These are phyloP conservation scores for Lagodon rhomboides DNA, from an alignment of 2,797 vertebrate species.

Conservation along the genomic window DNA sequence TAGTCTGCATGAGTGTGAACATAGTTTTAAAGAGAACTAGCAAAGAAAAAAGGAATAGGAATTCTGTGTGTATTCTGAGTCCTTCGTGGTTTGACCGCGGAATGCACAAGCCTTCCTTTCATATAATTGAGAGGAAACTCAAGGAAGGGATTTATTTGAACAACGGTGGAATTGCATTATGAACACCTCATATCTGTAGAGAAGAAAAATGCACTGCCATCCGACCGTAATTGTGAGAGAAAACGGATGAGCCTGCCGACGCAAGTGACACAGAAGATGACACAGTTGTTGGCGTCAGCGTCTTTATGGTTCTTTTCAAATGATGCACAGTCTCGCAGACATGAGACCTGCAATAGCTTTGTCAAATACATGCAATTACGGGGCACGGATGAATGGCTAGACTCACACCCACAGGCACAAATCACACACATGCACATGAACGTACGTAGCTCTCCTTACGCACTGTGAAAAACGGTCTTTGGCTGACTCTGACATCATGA, in stretches of 20 bases:
- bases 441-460: slow-evolving; percentile 13
- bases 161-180: not conserved
- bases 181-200: slow-evolving; percentile 7
- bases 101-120: slow-evolving; percentile 5
- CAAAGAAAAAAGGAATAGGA: not conserved
- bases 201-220: slow-evolving; percentile 9
- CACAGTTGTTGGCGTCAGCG: slow-evolving; percentile 9
- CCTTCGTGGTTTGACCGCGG: not conserved
- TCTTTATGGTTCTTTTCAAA: slow-evolving; percentile 44
- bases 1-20: not conserved
- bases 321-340: slow-evolving; percentile 32
- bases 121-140: slow-evolving; percentile 5
- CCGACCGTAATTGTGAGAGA: not conserved
- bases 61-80: not conserved
- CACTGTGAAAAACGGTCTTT: slow-evolving; percentile 39
- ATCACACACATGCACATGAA: slow-evolving; percentile 13
- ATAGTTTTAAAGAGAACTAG: not conserved
- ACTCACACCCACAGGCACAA: not conserved
- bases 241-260: slow-evolving; percentile 14
- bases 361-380: slow-evolving; percentile 51
- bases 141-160: slow-evolving; percentile 6
- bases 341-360: slow-evolving; percentile 43
- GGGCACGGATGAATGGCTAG: slow-evolving; percentile 28
- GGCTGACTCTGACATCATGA: slow-evolving; percentile 64
- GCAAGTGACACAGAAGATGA: slow-evolving; percentile 16